Evolutionary conservation across 2,113 vertebrate genomes (phyloP), one percentile per base, ranked within the genome.

Genomic region (Cryptomyrus ogoouensis): DNA sequence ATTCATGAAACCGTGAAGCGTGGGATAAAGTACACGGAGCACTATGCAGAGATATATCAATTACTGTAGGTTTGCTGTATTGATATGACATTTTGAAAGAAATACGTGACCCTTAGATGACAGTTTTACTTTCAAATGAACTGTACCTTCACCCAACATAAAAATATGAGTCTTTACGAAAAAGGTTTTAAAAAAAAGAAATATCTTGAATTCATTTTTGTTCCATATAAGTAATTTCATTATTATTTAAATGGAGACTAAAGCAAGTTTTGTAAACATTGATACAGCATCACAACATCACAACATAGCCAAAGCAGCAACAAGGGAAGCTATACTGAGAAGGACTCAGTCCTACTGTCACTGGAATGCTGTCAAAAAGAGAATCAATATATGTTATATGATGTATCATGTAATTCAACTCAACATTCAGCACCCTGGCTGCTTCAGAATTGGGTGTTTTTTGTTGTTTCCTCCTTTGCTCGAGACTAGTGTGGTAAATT

Each of bases 391-490:
- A 50, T 52, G 27, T 87, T 39, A 87, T 87, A 15, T 56, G 85
- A 87, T 35, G 85, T 87, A 31, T 87, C 85, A 87, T 31, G 50
- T 53, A 87, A 87, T 52, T 52, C 50, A 31, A 7, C n/a, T 87
- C 85, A 87, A 47, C 12, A 56, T 35, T 87, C 27, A 50, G 50
- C 44, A 50, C n/a, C 85, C 50, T 6, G 15, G 50, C 9, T 46
- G 49, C n/a, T 87, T 87, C 85, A 52, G 2, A 56, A 35, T 56
- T 49, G n/a, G 50, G 50, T 52, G 47, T 50, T 35, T 47, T 12
- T 52, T n/a, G 9, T 52, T 31, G 9, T 87, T 87, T 27, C 47
- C 84, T 31, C 3, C 84, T 46, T 35, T 52, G 47, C 46, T 49
- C 1, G 1, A 47, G 83, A 49, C 46, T 10, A 85, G 83, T 49